These are phyloP conservation scores for silkworm (Bombyx mori) DNA, from an alignment of 1,140 invertebrate species.

Conservation along the genomic window ASM3026992v2 NC_085125.1:7221501-7222000, in stretches of 20 bases:
- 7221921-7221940: constrained; percentile 33
- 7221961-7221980: constrained; percentile 30
- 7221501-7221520: not conserved
- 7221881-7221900: constrained; percentile 8
- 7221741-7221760: too few species aligned
- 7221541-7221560: not conserved
- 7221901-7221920: constrained; percentile 16
- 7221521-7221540: not conserved
- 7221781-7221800: not conserved
- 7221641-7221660: too few species aligned
- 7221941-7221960: constrained; percentile 29
- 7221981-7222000: constrained; percentile 28
- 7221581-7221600: not conserved
- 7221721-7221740: too few species aligned
- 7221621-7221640: too few species aligned
- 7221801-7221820: not conserved
- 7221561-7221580: not conserved
- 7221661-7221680: too few species aligned
- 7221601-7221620: too few species aligned
- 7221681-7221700: too few species aligned
- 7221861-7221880: constrained; percentile 9
- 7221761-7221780: too few species aligned
- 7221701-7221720: too few species aligned
- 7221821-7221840: not conserved
- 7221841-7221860: constrained; percentile 7